Percentiles rank a stretch among this genome's conserved stretches.
These are phyloP conservation scores for Melanophora roralis DNA, from an alignment of 2,888 invertebrate genomes.

Conservation along the genomic window DNA sequence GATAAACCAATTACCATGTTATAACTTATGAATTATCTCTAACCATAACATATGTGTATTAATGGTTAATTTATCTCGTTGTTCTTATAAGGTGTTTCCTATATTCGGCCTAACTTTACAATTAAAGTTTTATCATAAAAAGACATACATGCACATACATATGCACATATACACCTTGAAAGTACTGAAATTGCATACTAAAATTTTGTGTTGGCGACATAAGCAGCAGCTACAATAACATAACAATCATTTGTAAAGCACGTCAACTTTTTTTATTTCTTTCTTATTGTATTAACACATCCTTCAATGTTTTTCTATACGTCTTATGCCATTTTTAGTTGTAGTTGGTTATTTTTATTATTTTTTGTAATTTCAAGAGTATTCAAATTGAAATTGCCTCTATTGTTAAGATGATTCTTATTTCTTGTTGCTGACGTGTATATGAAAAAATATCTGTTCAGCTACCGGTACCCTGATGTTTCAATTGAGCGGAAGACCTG, in stretches of 20 bases:
- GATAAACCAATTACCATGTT: too few species aligned
- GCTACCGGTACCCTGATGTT: constrained; percentile 42
- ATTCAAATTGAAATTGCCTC: constrained; percentile 62
- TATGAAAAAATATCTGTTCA: constrained; percentile 13
- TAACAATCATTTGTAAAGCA: constrained; percentile 16
- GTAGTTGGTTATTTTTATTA: constrained; percentile 22
- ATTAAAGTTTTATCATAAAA: background rate
- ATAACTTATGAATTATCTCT: too few species aligned
- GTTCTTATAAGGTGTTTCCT: background rate
- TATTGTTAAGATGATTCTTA: constrained; percentile 49
- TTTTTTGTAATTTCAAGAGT: constrained; percentile 42
- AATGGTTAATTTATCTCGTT: too few species aligned
- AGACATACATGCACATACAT: background rate
- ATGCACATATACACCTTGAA: background rate
- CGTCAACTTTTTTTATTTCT: constrained; percentile 36
- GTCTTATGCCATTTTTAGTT: constrained; percentile 28
- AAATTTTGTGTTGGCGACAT: constrained; percentile 54
- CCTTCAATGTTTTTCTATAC: constrained; percentile 57
- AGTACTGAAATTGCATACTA: constrained; percentile 51
- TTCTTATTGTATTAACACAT: constrained; percentile 45
- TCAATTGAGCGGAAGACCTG: constrained; percentile 31
- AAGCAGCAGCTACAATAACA: background rate
- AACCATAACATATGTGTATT: too few species aligned
- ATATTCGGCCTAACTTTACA: background rate
- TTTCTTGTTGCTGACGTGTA: constrained; percentile 26